A percentile compares a stretch with the other conserved stretches of the same genome.
These are phyloP conservation scores for Schizopygopsis pylzovi DNA, from an alignment of 2,797 vertebrate species.

Conservation along the genomic window DNA sequence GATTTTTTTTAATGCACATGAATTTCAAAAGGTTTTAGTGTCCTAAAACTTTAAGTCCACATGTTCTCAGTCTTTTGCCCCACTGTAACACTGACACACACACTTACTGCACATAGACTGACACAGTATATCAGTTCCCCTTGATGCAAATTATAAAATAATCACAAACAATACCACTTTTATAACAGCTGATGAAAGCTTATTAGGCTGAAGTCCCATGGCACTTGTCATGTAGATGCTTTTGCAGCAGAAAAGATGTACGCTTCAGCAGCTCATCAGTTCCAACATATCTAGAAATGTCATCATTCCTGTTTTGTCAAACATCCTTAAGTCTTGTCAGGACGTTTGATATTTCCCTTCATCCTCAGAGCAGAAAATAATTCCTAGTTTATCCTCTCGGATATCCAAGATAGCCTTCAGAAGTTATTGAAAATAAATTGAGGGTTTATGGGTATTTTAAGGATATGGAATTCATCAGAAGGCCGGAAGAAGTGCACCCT, in stretches of 20 bases:
- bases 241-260: conserved; percentile 18
- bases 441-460: conserved; percentile 39
- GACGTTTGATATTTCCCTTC: conserved; percentile 14
- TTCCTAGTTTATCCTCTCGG: conserved; percentile 17
- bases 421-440: conserved; percentile 44
- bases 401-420: conserved; percentile 29
- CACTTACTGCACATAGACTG: neutral
- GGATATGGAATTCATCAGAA: conserved; percentile 41
- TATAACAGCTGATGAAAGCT: conserved; percentile 34
- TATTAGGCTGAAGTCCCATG: conserved; percentile 28
- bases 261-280: conserved; percentile 25
- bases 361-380: conserved; percentile 26
- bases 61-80: neutral
- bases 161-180: conserved; percentile 42
- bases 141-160: conserved; percentile 45
- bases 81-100: neutral
- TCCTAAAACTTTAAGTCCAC: neutral
- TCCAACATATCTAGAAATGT: conserved; percentile 20
- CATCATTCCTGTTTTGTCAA: conserved; percentile 41
- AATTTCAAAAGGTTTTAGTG: neutral
- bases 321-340: conserved; percentile 25
- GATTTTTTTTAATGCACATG: neutral
- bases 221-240: neutral
- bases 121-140: neutral
- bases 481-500: conserved; percentile 35